Base-by-base conservation (phyloP, 2,797 vertebrate genomes). In the Basileuterus tristriatus region DNA sequence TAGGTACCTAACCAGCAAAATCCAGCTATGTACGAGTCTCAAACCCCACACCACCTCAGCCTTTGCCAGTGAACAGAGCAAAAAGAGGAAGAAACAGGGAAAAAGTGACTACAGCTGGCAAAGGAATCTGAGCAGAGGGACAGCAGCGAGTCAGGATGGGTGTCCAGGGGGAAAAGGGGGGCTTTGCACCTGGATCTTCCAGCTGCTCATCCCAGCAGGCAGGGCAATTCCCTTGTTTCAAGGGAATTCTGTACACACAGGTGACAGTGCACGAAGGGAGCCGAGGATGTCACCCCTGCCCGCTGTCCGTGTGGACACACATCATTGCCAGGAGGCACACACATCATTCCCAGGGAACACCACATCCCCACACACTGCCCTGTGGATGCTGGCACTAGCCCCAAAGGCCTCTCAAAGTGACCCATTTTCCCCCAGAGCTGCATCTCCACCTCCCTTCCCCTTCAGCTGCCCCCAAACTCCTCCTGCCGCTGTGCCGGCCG, bases 21-120 rank as follows among this genome's bases (percentile, higher is more conserved):
- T 4, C 1, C 1, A 34, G 47, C 39, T 50, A 12, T 1, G 0
- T 1, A 8, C 0, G 0, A 2, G 5, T 2, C 44, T 19, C 12
- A 39, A 46, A 32, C 8, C 36, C 50, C 6, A 5, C 4, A 2
- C 0, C n/a, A 24, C 24, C 53, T 32, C 0, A 0, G 46, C 30
- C 76, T 43, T 4, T 13, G 23, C 10, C 69, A 44, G 27, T 0
- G 2, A 74, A 32, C 3, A 8, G 22, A 2, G 23, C n/a, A 52
- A 56, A 67, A 37, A 0, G 3, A 65, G 55, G 56, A 41, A 67
- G 10, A 65, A 79, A 83, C 0, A 5, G n/a, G 15, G 2, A 4
- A 30, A 62, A 55, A 1, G 10, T 0, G 0, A 55, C 44, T 10
- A 36, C 24, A 18, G 64, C 64, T 22, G 71, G 75, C 56, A 69